phyloP scores from a whole-genome alignment of 2,113 vertebrate species.

The Orthonyx spaldingii region DNA sequence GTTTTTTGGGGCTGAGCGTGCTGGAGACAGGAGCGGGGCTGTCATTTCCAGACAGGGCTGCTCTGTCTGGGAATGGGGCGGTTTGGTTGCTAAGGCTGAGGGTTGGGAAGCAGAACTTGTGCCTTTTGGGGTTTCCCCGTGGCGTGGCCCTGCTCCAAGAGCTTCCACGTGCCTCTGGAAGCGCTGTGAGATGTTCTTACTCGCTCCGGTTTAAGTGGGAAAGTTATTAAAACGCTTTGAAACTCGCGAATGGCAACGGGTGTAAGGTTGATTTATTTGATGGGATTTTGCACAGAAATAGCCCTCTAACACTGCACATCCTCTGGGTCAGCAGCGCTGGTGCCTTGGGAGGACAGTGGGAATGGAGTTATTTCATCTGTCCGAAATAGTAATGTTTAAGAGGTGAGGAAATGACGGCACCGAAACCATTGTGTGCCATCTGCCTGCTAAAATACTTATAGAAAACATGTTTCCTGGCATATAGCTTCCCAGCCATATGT shows the following conservation, averaged over 20 bases:
- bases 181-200: neutral
- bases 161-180: neutral
- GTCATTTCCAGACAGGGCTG: neutral
- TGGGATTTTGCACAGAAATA: neutral
- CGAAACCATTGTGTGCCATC: slow-evolving; percentile 55
- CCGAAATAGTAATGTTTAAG: slow-evolving; percentile 16
- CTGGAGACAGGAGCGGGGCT: fast-evolving
- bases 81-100: neutral
- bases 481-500: slow-evolving; percentile 55
- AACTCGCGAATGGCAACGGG: neutral
- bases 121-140: neutral
- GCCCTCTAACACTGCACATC: neutral
- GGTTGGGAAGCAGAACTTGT: neutral
- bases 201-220: fast-evolving
- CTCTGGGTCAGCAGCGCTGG: neutral
- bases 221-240: neutral
- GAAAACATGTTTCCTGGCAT: slow-evolving; percentile 58
- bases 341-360: neutral
- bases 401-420: slow-evolving; percentile 53
- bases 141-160: neutral
- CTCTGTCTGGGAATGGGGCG: neutral
- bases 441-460: slow-evolving; percentile 55
- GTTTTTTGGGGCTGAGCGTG: fast-evolving
- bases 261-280: neutral
- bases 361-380: slow-evolving; percentile 9